These are phyloP conservation scores for Endotricha flammealis DNA, from an alignment of 2,888 invertebrate species.

Conservation along the genomic window DNA sequence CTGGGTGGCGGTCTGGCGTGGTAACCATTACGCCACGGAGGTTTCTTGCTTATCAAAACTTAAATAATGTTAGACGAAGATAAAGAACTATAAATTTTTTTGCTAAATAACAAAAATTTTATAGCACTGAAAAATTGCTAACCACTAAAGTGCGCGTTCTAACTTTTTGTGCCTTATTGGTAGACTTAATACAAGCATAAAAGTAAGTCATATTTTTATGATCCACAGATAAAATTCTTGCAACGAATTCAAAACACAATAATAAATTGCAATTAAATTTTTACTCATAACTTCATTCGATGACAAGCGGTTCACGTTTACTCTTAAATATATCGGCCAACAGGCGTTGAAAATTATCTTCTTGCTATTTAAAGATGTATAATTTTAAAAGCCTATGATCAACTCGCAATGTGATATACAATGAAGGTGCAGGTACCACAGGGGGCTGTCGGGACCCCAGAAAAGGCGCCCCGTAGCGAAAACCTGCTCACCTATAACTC, in stretches of 20 bases:
- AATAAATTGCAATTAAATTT: slow-evolving; percentile 22
- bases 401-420: slow-evolving; percentile 40
- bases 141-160: no score
- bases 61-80: no score
- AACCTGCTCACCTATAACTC: slow-evolving; percentile 57
- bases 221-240: no score
- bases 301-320: slow-evolving; percentile 45
- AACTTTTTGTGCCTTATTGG: no score
- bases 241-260: background rate
- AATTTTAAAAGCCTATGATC: slow-evolving; percentile 38
- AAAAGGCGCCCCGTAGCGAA: slow-evolving; percentile 57
- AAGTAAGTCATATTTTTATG: no score
- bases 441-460: slow-evolving; percentile 53
- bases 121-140: no score
- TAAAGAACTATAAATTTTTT: no score
- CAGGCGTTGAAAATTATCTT: slow-evolving; percentile 14
- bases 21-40: no score
- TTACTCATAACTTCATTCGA: slow-evolving; percentile 42
- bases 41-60: no score
- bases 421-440: slow-evolving; percentile 50
- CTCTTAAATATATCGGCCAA: slow-evolving; percentile 23
- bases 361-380: slow-evolving; percentile 28
- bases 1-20: no score
- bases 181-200: no score
- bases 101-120: no score